Conservation (phyloP, 2,113 vertebrate genomes). For the Mola mola region DNA sequence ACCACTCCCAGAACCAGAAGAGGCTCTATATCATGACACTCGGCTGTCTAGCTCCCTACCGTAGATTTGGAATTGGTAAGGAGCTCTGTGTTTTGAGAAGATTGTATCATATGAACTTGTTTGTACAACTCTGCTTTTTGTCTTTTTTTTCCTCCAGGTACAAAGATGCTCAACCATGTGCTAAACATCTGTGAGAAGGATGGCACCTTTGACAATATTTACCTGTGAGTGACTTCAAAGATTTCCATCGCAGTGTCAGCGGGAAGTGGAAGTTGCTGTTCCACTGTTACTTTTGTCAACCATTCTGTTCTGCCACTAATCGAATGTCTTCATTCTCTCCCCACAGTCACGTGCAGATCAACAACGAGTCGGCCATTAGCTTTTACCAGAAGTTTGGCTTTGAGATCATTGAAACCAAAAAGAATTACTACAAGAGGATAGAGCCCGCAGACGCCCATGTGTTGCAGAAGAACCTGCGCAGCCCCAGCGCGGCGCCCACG, state of each 20-base stretch:
- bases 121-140: not conserved
- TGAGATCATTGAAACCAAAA: conserved; percentile 99
- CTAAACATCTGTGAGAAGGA: conserved; percentile 99
- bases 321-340: not conserved
- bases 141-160: conserved; percentile 81
- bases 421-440: conserved; percentile 99
- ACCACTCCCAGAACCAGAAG: conserved; percentile 99
- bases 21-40: conserved; percentile 99
- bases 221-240: conserved; percentile 89
- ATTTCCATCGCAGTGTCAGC: no score
- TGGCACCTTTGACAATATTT: conserved; percentile 99
- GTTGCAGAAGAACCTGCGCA: conserved; percentile 97
- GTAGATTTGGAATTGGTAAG: conserved; percentile 98
- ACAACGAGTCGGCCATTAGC: conserved; percentile 98
- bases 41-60: conserved; percentile 97
- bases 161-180: conserved; percentile 99
- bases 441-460: conserved; percentile 98
- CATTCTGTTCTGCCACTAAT: not conserved
- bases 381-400: conserved; percentile 99
- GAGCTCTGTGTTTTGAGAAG: not conserved
- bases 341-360: conserved; percentile 97
- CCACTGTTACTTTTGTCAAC: not conserved
- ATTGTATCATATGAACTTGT: not conserved
- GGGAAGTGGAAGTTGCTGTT: no score
- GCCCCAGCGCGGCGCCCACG: conserved; percentile 83